phyloP scores from a whole-genome alignment of 2,797 vertebrate species.

The Acipenser ruthenus region DNA sequence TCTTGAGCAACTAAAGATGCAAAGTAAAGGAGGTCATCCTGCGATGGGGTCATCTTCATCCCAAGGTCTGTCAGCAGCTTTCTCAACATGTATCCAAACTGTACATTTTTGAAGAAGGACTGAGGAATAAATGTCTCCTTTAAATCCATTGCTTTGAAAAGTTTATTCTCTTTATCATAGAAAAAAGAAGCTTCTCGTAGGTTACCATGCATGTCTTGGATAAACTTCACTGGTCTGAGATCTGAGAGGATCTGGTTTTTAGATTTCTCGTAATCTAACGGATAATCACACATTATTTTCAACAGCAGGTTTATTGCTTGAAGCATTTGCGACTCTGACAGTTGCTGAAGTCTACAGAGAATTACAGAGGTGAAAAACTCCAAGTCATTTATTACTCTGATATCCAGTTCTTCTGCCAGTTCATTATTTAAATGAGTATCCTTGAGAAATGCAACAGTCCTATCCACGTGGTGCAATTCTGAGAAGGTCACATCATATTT shows the following conservation, averaged over 20 bases:
- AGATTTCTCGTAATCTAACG: accelerated
- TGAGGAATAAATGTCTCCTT: constrained; percentile 33
- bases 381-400: constrained; percentile 11
- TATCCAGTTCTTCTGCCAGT: not conserved
- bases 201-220: constrained; percentile 17
- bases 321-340: constrained; percentile 9
- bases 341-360: constrained; percentile 21
- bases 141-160: constrained; percentile 23
- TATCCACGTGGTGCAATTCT: constrained; percentile 27
- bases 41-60: constrained; percentile 23
- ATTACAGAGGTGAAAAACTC: constrained; percentile 29
- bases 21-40: constrained; percentile 30
- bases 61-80: constrained; percentile 16
- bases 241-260: not conserved
- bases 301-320: constrained; percentile 29
- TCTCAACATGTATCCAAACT: not conserved
- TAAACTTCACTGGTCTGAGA: constrained; percentile 32
- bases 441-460: constrained; percentile 22
- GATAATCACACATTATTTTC: accelerated
- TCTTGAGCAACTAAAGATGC: constrained; percentile 25
- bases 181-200: constrained; percentile 29
- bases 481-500: accelerated
- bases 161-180: not conserved
- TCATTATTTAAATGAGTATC: accelerated
- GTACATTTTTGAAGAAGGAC: constrained; percentile 19